phyloP scores from a whole-genome alignment of 2,797 vertebrate genomes.

The Sandelia bainsii region DNA sequence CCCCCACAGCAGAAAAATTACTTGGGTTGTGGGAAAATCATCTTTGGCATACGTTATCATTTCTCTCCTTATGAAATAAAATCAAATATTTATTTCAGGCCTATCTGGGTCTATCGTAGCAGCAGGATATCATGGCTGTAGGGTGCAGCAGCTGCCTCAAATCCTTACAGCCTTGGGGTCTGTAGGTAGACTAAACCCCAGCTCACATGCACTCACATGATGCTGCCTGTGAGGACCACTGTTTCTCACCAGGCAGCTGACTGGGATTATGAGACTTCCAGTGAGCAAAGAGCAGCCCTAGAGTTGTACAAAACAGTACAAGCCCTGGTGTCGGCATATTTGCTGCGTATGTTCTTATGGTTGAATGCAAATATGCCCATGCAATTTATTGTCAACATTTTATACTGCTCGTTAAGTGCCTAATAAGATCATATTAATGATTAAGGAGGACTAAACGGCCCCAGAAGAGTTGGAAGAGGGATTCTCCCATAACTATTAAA shows the following conservation, averaged over 20 bases:
- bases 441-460: slow-evolving; percentile 61
- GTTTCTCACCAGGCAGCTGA: slow-evolving; percentile 84
- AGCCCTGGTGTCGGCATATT: slow-evolving; percentile 7
- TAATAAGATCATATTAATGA: slow-evolving; percentile 66
- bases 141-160: slow-evolving; percentile 42
- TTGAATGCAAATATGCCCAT: slow-evolving; percentile 24
- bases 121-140: slow-evolving; percentile 29
- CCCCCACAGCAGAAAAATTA: not conserved
- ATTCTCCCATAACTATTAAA: slow-evolving; percentile 58
- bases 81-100: slow-evolving; percentile 22
- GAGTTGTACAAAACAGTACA: slow-evolving; percentile 39
- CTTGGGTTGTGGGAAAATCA: not conserved
- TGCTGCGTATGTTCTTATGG: slow-evolving; percentile 25
- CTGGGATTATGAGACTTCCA: slow-evolving; percentile 82
- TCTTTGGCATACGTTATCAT: not conserved
- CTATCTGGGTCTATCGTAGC: not conserved
- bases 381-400: slow-evolving; percentile 37
- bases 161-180: slow-evolving; percentile 48
- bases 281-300: slow-evolving; percentile 54
- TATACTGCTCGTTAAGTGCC: slow-evolving; percentile 33
- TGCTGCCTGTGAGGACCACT: slow-evolving; percentile 70
- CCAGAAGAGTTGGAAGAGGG: slow-evolving; percentile 27
- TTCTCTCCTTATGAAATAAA: not conserved
- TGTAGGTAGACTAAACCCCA: slow-evolving; percentile 66
- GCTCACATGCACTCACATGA: slow-evolving; percentile 86